Conservation (phyloP, 2,888 invertebrate genomes). For the Bugula neritina region DNA sequence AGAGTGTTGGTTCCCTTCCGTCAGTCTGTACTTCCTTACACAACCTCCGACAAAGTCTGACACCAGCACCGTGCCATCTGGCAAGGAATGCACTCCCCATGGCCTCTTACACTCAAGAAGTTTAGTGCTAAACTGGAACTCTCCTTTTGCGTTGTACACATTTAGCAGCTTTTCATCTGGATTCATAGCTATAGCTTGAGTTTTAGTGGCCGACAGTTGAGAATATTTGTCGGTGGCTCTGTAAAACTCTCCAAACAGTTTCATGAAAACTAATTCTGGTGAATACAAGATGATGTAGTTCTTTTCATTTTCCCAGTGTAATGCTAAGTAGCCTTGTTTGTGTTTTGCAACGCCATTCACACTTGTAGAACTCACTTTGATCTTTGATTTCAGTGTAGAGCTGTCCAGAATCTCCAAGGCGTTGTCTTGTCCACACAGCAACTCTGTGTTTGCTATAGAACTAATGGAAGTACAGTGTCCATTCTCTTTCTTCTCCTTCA, state of each 20-base stretch:
- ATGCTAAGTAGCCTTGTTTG: slow-evolving; percentile 10
- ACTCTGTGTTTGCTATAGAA: not conserved
- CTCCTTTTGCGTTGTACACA: slow-evolving; percentile 21
- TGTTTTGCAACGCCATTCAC: slow-evolving; percentile 3
- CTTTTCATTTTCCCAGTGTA: slow-evolving; percentile 21
- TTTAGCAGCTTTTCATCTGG: slow-evolving; percentile 17
- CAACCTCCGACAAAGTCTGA: slow-evolving; percentile 10
- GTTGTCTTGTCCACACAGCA: not conserved
- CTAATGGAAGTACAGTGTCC: not conserved
- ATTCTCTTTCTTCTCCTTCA: not conserved
- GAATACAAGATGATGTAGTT: slow-evolving; percentile 21
- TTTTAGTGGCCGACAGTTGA: not conserved
- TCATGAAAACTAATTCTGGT: not conserved
- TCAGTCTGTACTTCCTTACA: slow-evolving; percentile 8
- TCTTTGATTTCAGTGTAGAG: not conserved
- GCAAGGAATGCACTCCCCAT: not conserved
- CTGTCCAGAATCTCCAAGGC: not conserved
- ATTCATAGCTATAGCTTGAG: slow-evolving; percentile 2
- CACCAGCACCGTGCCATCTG: not conserved
- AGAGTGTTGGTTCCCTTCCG: not conserved
- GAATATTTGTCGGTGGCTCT: slow-evolving; percentile 17
- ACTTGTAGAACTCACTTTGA: not conserved
- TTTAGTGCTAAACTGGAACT: slow-evolving; percentile 20
- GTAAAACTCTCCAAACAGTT: slow-evolving; percentile 16
- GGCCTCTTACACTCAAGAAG: not conserved